Base-by-base conservation (phyloP, 2,113 vertebrate genomes). In the Rhegmatorhina hoffmannsi region DNA sequence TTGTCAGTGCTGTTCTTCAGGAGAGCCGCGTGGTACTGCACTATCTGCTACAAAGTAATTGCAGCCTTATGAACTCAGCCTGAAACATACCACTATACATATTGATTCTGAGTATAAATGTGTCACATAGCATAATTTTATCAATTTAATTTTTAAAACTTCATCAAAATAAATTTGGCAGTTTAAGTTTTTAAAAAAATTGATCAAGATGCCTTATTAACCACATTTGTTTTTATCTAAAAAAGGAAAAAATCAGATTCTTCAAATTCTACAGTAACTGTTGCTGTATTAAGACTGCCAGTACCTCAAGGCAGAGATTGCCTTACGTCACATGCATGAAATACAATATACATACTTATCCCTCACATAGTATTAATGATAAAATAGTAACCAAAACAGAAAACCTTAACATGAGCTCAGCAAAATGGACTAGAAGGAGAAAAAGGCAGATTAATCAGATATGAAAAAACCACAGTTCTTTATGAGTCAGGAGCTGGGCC, bases 91-190 rank as follows among this genome's bases (percentile, higher is more conserved):
- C 44, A 66, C 63, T 53, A 19, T 24, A 72, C 44, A 85, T 92
- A 96, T 67, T 93, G 91, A 96, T 96, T 95, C 68, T 66, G 36
- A 89, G 50, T 84, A 72, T 73, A 95, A 93, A 95, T 87, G 94
- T 92, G 85, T 83, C 78, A 83, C 2, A 11, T 36, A 70, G 60
- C 77, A 67, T 84, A 86, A 55, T 79, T 89, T 89, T 60, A 94
- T 85, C 94, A 84, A 93, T 92, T 89, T 87, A 31, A 73, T 84
- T 95, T 92, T 86, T 68, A 89, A 85, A 95, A 75, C 25, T 82
- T 62, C 72, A 70, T 94, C 82, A 95, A 95, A 96, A 97, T 90
- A 92, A 94, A 90, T 94, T 84, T 75, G 46, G 60, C 50, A 92
- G 86, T 88, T 64, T 74, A 95, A 85, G 15, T 67, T 94, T 60